A percentile compares a stretch with the other conserved stretches of the same genome.
phyloP scores from a whole-genome alignment of 2,113 vertebrate species.

The Aspiorhynchus laticeps region DNA sequence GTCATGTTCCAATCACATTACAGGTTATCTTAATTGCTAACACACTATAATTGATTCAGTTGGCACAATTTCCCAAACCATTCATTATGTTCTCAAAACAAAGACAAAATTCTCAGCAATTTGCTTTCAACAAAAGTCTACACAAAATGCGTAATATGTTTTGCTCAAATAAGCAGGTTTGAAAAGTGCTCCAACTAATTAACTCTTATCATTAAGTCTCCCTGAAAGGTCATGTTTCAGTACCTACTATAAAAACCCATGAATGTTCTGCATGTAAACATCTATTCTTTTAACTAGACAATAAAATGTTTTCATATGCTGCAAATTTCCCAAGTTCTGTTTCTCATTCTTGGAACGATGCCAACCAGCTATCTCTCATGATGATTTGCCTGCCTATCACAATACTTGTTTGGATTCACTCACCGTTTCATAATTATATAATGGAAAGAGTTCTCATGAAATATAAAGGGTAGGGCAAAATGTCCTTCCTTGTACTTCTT shows the following conservation, averaged over 20 bases:
- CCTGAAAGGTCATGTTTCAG: background rate
- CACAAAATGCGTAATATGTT: background rate
- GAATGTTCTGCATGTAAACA: background rate
- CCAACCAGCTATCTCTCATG: background rate
- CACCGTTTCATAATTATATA: conserved; percentile 8
- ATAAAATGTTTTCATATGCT: background rate
- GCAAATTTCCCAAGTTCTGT: background rate
- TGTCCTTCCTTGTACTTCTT: background rate
- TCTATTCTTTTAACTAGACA: background rate
- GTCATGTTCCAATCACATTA: too few relatives aligned
- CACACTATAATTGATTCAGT: background rate
- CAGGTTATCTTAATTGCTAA: too few relatives aligned
- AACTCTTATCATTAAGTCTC: background rate
- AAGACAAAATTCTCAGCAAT: background rate
- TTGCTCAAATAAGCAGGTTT: background rate
- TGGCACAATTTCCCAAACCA: background rate
- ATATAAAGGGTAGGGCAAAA: background rate
- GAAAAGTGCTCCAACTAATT: background rate
- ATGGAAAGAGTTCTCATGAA: background rate
- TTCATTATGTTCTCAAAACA: background rate
- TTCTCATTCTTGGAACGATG: background rate
- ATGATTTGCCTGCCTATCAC: conserved; percentile 1
- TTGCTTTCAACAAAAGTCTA: background rate
- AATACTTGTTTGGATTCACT: background rate
- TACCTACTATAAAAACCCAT: background rate